Evolutionary conservation across 2,797 vertebrate species (phyloP).

Genomic region (Propithecus perrieri): DNA sequence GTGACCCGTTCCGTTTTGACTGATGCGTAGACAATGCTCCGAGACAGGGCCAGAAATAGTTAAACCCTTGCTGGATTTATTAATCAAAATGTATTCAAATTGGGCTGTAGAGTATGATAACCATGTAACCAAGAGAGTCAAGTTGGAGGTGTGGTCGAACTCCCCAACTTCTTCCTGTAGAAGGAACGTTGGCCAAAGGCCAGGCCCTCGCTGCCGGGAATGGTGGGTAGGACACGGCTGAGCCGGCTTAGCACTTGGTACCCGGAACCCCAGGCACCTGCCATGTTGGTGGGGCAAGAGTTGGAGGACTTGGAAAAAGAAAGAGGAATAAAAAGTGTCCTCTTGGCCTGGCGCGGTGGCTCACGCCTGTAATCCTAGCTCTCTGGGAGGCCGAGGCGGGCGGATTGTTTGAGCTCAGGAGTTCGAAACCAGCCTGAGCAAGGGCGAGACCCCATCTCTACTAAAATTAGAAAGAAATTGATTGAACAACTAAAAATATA

Average conservation of each 20-base stretch:
- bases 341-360: neutral
- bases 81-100: conserved; percentile 5
- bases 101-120: neutral
- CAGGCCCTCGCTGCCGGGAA: rapidly evolving
- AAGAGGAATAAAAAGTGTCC: neutral
- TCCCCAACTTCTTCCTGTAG: neutral
- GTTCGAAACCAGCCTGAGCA: no score
- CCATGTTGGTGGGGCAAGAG: neutral
- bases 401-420: no score
- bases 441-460: no score
- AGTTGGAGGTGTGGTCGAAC: neutral
- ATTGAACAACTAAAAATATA: no score
- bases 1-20: conserved; percentile 82
- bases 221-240: neutral
- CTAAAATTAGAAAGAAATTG: no score
- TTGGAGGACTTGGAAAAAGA: neutral
- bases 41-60: conserved; percentile 82
- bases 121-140: neutral
- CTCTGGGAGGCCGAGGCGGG: no score
- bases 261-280: neutral
- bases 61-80: conserved; percentile 78
- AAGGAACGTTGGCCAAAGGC: neutral
- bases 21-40: conserved; percentile 76
- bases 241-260: rapidly evolving
- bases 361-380: no score